Base-by-base conservation (phyloP, 2,797 vertebrate genomes). In the Cephalopachus bancanus region DNA sequence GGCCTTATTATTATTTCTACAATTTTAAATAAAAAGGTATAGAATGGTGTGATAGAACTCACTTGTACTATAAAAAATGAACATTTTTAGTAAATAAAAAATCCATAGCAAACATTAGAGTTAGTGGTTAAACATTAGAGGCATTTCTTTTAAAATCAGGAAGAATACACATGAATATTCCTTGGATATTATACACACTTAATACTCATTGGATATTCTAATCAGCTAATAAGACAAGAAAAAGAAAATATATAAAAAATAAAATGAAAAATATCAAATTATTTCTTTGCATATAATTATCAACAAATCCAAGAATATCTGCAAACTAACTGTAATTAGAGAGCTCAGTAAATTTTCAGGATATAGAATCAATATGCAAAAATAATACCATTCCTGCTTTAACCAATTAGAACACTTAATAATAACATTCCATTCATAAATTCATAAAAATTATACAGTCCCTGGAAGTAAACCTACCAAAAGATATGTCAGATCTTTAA, bases 141-240 rank as follows among this genome's bases (percentile, higher is more conserved):
- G 33, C 15, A 80, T 60, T 89, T 20, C 26, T 65, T 94, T 94
- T 92, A 83, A 97, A 91, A 88, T 91, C 15, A 60, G 20, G 30
- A 14, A 28, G 76, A 81, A 88, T 83, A 67, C 16, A 60, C 72
- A 53, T 67, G 74, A 51, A 28, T 51, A 78, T 49, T 92, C 20
- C 10, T 79, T 80, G 20, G 17, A 28, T 0, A 60, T 51, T 76
- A 78, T 83, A 84, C 84, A 6, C 10, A 55, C 78, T 95, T 95
- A 90, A 6, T 64, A 57, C 19, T 83, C 86, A 94, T 53, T 69
- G 2, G 49, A 49, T 24, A n/a, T 78, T 83, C 7, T 87, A 59
- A 9, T 20, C 44, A 88, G 79, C 53, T 65, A 83, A 72, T 83
- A 83, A 91, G 11, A 57, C 2, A 64, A 83, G 60, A 89, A 83